These are phyloP conservation scores for Eira barbara DNA, from an alignment of 2,113 vertebrate species.

Conservation along the genomic window DNA sequence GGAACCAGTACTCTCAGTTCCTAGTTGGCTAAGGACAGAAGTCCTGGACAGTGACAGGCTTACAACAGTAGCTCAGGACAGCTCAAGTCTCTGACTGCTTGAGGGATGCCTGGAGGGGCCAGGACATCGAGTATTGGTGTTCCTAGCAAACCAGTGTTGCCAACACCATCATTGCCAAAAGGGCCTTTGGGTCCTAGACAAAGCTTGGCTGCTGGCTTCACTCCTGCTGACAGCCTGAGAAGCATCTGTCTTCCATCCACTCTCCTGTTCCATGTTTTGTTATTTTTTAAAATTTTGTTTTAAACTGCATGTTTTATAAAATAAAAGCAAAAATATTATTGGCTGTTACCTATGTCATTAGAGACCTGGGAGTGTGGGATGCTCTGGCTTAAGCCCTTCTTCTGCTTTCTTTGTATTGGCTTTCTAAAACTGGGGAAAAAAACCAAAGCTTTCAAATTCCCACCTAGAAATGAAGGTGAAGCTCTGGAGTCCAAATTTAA, in stretches of 20 bases:
- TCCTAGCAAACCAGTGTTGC: slow-evolving; percentile 29
- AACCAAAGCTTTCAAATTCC: background rate
- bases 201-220: slow-evolving; percentile 22
- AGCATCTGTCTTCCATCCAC: slow-evolving; percentile 68
- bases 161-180: slow-evolving; percentile 50
- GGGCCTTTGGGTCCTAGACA: background rate
- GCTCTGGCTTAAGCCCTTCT: background rate
- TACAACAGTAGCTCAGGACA: background rate
- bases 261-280: slow-evolving; percentile 46
- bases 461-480: slow-evolving; percentile 8
- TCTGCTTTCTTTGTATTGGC: background rate
- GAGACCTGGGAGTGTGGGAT: background rate
- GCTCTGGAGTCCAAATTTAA: background rate
- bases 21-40: slow-evolving; percentile 43
- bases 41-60: background rate
- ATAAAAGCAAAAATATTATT: slow-evolving; percentile 64
- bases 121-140: background rate
- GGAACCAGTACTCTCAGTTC: slow-evolving; percentile 7
- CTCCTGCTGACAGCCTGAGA: slow-evolving; percentile 39
- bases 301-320: slow-evolving; percentile 77
- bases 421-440: background rate
- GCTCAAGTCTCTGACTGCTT: background rate
- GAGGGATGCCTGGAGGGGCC: background rate
- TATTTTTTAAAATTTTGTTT: slow-evolving; percentile 63
- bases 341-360: slow-evolving; percentile 22